Percentiles rank a stretch among this genome's conserved stretches.
These are phyloP conservation scores for Symphodus melops DNA, from an alignment of 2,113 vertebrate genomes.

Conservation along the genomic window DNA sequence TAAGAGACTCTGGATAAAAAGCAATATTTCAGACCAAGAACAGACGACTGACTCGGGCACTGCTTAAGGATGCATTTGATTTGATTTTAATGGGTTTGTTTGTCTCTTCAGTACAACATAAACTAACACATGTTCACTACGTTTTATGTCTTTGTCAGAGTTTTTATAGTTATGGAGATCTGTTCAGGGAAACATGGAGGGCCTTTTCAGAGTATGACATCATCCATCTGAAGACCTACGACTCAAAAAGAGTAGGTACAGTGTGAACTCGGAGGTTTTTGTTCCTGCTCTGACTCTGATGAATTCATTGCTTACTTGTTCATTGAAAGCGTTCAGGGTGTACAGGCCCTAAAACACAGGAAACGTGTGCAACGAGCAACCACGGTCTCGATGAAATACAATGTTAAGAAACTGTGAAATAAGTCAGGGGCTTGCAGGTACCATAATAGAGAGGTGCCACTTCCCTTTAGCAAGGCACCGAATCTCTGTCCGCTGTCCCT, in stretches of 20 bases:
- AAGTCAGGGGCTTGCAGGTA: no score
- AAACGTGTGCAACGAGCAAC: no score
- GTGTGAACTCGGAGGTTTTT: neutral
- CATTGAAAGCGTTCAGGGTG: no score
- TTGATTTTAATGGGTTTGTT: conserved; percentile 22
- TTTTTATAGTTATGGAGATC: conserved; percentile 92
- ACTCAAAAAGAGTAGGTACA: conserved; percentile 90
- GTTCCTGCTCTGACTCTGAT: neutral
- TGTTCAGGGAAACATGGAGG: conserved; percentile 94
- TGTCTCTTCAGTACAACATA: conserved; percentile 29
- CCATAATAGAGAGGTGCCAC: no score
- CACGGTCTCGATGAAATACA: neutral
- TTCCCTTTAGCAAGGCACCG: no score
- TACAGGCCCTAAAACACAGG: neutral
- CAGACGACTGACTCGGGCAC: neutral
- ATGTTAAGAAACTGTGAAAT: no score
- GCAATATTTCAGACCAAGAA: conserved; percentile 9
- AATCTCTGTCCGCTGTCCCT: no score
- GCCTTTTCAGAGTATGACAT: conserved; percentile 91
- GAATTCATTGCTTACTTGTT: neutral
- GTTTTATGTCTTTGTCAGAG: conserved; percentile 83
- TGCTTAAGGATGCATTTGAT: neutral
- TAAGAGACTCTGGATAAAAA: conserved; percentile 13
- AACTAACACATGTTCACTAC: conserved; percentile 13
- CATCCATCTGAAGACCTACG: conserved; percentile 93